Base-by-base conservation (phyloP, 2,797 vertebrate genomes). In the Anableps anableps region DNA sequence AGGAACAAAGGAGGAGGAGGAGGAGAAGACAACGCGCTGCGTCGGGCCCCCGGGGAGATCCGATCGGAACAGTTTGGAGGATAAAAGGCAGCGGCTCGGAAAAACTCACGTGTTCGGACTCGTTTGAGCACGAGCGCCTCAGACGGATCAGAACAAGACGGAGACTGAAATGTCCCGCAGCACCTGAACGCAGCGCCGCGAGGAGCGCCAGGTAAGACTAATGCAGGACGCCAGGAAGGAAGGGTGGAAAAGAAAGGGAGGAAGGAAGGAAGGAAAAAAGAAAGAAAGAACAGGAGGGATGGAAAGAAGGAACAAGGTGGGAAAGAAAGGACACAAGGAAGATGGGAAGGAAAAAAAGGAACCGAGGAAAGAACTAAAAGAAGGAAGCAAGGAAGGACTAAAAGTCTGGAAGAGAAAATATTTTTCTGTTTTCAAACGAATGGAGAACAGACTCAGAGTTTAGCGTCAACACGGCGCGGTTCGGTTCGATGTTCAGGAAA, bases 1-100 rank as follows among this genome's bases (percentile, higher is more conserved):
- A 74, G 74, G 31, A 17, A 64, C 9, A 16, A 48, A 23, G 79
- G 71, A 31, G 80, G 76, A 31, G n/a, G 23, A 13, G 53, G 10
- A 58, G 55, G 53, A n/a, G 80, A 75, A 34, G 80, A 78, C 10
- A 77, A 79, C 72, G 0, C 5, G 79, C 85, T 80, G 86, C 89
- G 26, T 74, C 77, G 34, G 2, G 3, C 31, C 78, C 80, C 23
- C 50, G 34, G 73, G 90, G 89, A 88, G 60, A 89, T 74, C 50
- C 80, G 72, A 70, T 29, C 70, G 7, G 38, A 74, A 48, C 16
- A 31, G 70, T 51, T 70, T 23, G 47, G 48, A 4, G 36, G 26
- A 68, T 50, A 34, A 76, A 77, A 79, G 23, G 55, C 74, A 58
- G 74, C 71, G 19, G 70, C 75, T 71, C 1, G 29, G 80, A 88